Percentiles rank a stretch among this genome's conserved stretches.
phyloP scores from a whole-genome alignment of 2,797 vertebrate genomes.

The Tiaroga cobitis region DNA sequence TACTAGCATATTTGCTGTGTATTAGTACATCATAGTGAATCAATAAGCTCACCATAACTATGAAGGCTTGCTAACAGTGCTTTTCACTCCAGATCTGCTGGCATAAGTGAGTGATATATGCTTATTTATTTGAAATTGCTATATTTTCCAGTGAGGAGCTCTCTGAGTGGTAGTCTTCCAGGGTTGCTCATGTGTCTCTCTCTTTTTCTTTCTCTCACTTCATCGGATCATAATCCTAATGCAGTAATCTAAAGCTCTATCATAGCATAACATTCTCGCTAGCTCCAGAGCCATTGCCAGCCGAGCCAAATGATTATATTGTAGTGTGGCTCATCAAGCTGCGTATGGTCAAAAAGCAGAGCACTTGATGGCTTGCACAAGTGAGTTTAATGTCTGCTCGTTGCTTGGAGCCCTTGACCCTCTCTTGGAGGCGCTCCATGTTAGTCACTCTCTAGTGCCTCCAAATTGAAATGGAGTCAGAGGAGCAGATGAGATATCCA shows the following conservation, averaged over 20 bases:
- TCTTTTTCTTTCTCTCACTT: slow-evolving; percentile 16
- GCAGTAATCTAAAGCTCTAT: slow-evolving; percentile 59
- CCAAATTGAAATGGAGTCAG: slow-evolving; percentile 78
- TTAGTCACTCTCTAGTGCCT: slow-evolving; percentile 80
- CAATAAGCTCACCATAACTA: neutral
- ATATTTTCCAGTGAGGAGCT: slow-evolving; percentile 17
- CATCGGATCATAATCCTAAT: slow-evolving; percentile 49
- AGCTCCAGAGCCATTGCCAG: slow-evolving; percentile 59
- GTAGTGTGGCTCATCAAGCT: slow-evolving; percentile 72
- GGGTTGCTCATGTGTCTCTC: neutral
- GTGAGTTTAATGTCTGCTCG: slow-evolving; percentile 78
- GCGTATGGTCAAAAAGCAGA: slow-evolving; percentile 75
- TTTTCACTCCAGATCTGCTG: neutral
- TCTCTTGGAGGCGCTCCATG: slow-evolving; percentile 72
- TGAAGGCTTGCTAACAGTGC: neutral
- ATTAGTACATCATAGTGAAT: neutral
- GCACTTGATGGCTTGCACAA: slow-evolving; percentile 77
- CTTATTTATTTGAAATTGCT: slow-evolving; percentile 2
- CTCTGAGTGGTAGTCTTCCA: neutral
- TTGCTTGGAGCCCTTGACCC: slow-evolving; percentile 79
- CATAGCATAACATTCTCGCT: slow-evolving; percentile 65
- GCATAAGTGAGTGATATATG: slow-evolving; percentile 2
- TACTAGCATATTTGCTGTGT: neutral
- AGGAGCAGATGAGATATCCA: slow-evolving; percentile 74
- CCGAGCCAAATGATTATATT: slow-evolving; percentile 68